Base-by-base conservation (phyloP, 2,797 vertebrate species). In the Hafferia zeledoni region DNA sequence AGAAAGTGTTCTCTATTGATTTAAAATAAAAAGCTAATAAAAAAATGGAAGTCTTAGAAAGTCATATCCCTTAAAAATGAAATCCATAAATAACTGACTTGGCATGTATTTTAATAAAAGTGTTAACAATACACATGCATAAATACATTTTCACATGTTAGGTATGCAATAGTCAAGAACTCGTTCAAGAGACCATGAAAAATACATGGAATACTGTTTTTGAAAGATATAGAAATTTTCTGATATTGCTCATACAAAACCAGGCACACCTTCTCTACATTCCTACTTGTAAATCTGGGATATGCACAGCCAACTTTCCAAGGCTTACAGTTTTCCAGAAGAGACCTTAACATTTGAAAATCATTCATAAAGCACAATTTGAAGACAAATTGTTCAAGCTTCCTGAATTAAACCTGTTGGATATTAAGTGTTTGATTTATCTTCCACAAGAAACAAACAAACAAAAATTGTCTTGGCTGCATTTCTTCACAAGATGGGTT, bases 41-140 rank as follows among this genome's bases (percentile, higher is more conserved):
- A 91, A 85, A 83, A 91, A 85, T 30, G 1, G 3, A 81, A 77
- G 65, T 27, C 11, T 87, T 74, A 67, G 14, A 28, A 91, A 94
- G 31, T 33, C 14, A 31, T 37, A 47, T 64, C 56, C 43, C 13
- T 67, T 81, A 53, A 81, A 78, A 94, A 43, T 71, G 0, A 86
- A 71, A 78, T 68, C 33, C 27, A 57, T 53, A 70, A 56, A 67
- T 68, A 69, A 35, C 14, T 49, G n/a, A 61, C 25, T 63, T 56
- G 13, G 46, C 23, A 22, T 17, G 5, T 33, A 81, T 91, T 81
- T 78, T 81, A 83, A 57, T 46, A 57, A 49, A 5, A 41, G 3
- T 25, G 7, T 76, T 90, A 55, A 86, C 81, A 44, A 50, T 22
- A 75, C 3, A 88, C 33, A 69, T 6, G 10, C 28, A 68, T 25